Percentiles rank a stretch among this genome's conserved stretches.
Evolutionary conservation across 2,888 invertebrate species (phyloP).

Genomic region (Auanema sp.): DNA sequence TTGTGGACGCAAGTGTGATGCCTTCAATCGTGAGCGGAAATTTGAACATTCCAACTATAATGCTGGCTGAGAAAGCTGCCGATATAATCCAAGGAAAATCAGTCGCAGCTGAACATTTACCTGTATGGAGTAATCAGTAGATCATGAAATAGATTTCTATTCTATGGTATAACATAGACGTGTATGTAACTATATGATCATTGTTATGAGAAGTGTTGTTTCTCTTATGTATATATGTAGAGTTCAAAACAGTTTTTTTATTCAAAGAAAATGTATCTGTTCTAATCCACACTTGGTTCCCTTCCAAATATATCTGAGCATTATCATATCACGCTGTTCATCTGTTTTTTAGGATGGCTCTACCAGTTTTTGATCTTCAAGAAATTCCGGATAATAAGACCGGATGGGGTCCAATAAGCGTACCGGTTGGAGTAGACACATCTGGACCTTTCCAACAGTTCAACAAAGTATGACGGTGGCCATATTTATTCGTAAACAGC

Average conservation of each 20-base stretch:
- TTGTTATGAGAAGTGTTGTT: too few relatives aligned
- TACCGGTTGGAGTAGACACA: constrained; percentile 19
- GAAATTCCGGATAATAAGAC: constrained; percentile 21
- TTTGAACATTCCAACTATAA: constrained; percentile 71
- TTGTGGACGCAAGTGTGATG: constrained; percentile 81
- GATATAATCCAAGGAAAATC: constrained; percentile 65
- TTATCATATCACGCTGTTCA: background rate
- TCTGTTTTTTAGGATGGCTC: constrained; percentile 5
- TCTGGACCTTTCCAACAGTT: constrained; percentile 98
- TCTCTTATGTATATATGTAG: too few relatives aligned
- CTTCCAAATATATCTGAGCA: background rate
- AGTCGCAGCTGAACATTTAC: constrained; percentile 5
- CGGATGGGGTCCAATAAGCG: constrained; percentile 43
- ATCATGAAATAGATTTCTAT: background rate
- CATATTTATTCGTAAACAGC: background rate
- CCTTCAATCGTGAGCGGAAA: constrained; percentile 79
- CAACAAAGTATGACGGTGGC: constrained; percentile 71
- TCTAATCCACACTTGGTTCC: background rate
- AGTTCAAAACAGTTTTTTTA: background rate
- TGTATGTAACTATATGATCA: background rate
- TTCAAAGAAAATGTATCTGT: background rate
- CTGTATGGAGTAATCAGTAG: constrained; percentile 1
- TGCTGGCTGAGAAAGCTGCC: constrained; percentile 69
- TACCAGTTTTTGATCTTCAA: constrained; percentile 13
- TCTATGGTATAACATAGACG: background rate